Evolutionary conservation across 2,113 vertebrate species (phyloP).

Genomic region (Arothron firmamentum): DNA sequence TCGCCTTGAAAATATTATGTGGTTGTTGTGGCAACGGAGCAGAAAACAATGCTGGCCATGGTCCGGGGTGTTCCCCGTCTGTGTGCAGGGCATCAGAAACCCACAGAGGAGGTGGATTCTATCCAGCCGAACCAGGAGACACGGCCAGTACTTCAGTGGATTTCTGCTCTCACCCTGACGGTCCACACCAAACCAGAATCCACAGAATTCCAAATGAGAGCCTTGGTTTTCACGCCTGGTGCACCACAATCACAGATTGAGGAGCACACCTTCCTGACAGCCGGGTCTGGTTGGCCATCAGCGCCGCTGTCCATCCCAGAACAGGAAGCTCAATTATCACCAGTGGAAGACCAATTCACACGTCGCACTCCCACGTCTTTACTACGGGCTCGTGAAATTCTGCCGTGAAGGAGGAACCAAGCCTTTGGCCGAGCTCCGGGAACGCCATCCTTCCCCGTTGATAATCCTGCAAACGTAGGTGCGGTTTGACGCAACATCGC

Average conservation of each 20-base stretch:
- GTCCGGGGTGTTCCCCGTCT: conserved; percentile 14
- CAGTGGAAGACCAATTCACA: neutral
- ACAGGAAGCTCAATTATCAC: conserved; percentile 13
- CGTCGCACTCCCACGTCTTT: neutral
- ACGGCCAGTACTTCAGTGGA: no score
- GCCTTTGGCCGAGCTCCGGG: neutral
- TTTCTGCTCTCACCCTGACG: no score
- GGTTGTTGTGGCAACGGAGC: conserved; percentile 41
- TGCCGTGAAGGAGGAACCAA: neutral
- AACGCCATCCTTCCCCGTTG: conserved; percentile 25
- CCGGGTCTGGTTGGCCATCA: no score
- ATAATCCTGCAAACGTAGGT: conserved; percentile 50
- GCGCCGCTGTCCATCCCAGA: conserved; percentile 10
- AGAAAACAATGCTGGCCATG: conserved; percentile 47
- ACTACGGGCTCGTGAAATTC: conserved; percentile 39
- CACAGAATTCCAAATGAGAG: no score
- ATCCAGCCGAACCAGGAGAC: neutral
- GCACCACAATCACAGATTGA: no score
- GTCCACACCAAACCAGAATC: no score
- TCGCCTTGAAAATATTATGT: conserved; percentile 52
- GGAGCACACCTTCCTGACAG: no score
- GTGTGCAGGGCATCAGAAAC: conserved; percentile 1
- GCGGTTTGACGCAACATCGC: conserved; percentile 55
- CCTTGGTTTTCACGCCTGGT: no score
- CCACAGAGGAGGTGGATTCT: neutral